Base-by-base conservation (phyloP, 30 jellyfish, hydroid and myxozoan species). In the Aurelia aurita complex sp. Pacific region DNA sequence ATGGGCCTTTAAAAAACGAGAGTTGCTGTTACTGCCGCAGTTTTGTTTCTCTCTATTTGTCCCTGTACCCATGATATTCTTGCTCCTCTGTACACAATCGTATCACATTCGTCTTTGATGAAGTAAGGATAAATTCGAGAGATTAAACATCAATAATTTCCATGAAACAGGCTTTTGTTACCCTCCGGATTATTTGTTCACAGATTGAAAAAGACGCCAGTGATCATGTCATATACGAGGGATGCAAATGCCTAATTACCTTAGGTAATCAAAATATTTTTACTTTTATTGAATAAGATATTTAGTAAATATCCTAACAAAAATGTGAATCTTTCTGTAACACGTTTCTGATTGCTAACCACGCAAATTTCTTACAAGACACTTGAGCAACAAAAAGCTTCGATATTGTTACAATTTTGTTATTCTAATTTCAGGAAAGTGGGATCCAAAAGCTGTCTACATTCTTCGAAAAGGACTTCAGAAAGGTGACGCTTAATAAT, bases 361-460 rank as follows among this genome's bases (percentile, higher is more conserved):
- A 6, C 9, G 46, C 5, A 79, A 46, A 0, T 46, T 46, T 46
- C 1, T 46, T 4, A 0, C 11, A 4, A 46, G 57, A 6, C 14
- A 46, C 1, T 46, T 4, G 14, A 13, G 12, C 2, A 14, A 46
- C 2, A 6, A 46, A 46, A 46, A 9, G 11, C 57, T 46, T 46
- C 12, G 57, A 16, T 46, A 6, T 46, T 9, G 2, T 7, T 6
- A 46, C 6, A 46, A 0, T 46, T 46, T 5, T 46, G 11, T 7
- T 23, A 17, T 69, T 14, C 34, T 59, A 11, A 9, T 34, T 61
- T 18, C 61, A 80, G 96, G 96, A 46, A 16, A 64, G 8, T 88
- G 96, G 96, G 91, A 88, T 61, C 38, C 84, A 13, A 16, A 60
- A 69, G 96, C 96, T 43, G 96, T 88, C 17, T 43, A 32, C 0